phyloP scores from a whole-genome alignment of 2,888 invertebrate genomes.

The Leptinotarsa juncta region DNA sequence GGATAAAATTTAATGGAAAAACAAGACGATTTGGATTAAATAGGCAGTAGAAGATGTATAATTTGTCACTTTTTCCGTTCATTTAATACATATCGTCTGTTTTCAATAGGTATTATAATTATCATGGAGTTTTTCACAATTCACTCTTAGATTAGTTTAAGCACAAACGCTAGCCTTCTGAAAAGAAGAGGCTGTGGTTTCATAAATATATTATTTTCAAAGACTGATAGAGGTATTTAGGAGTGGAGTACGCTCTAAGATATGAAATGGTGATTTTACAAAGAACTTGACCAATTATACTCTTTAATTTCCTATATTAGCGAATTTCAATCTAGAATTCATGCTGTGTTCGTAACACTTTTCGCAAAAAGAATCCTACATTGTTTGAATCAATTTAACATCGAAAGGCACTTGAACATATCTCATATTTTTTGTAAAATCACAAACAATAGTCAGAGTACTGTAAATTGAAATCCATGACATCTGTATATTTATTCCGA shows the following conservation, averaged over 20 bases:
- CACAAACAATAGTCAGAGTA: neutral
- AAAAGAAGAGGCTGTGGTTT: neutral
- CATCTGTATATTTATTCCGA: constrained; percentile 4
- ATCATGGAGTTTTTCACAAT: neutral
- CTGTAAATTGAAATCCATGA: constrained; percentile 4
- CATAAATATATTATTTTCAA: constrained; percentile 6
- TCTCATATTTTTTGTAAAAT: neutral
- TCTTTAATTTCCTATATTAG: neutral
- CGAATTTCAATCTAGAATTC: neutral
- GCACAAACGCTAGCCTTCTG: neutral
- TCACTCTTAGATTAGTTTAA: constrained; percentile 3
- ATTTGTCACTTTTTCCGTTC: neutral
- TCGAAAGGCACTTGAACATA: neutral
- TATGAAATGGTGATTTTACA: constrained; percentile 2
- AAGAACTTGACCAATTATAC: neutral
- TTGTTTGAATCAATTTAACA: neutral
- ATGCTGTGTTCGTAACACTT: too few relatives aligned
- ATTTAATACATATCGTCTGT: neutral
- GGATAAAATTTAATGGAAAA: neutral
- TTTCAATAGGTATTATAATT: neutral
- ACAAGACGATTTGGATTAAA: constrained; percentile 1
- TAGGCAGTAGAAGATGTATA: neutral
- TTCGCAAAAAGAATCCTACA: neutral
- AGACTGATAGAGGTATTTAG: constrained; percentile 10
- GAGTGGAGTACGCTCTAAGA: neutral